These are phyloP conservation scores for Standfussiana lucernea DNA, from an alignment of 2,888 invertebrate genomes.

Conservation along the genomic window DNA sequence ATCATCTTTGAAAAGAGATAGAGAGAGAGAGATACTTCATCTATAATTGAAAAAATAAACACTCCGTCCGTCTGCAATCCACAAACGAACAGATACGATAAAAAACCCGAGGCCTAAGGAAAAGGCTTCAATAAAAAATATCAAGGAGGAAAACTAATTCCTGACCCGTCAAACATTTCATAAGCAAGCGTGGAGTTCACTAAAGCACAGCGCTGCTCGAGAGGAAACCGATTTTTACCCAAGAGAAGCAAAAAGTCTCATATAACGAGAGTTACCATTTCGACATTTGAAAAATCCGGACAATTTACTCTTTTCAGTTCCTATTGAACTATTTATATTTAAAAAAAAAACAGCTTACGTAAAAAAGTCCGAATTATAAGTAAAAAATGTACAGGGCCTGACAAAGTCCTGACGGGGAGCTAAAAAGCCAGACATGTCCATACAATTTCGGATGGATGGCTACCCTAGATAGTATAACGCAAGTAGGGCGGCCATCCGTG, in stretches of 20 bases:
- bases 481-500: conserved; percentile 60
- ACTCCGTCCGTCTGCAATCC: conserved; percentile 14
- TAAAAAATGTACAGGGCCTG: background rate
- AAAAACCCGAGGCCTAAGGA: conserved; percentile 48
- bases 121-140: conserved; percentile 69
- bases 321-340: background rate
- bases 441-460: background rate
- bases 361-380: background rate
- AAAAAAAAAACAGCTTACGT: background rate
- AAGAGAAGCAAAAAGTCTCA: conserved; percentile 75
- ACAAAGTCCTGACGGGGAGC: background rate
- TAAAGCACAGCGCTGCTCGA: conserved; percentile 69
- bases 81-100: conserved; percentile 46
- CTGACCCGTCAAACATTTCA: conserved; percentile 87
- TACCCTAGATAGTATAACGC: conserved; percentile 44
- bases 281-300: background rate
- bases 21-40: background rate
- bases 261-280: conserved; percentile 2
- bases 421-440: background rate
- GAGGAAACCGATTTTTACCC: conserved; percentile 81
- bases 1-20: background rate
- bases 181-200: conserved; percentile 79
- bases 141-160: conserved; percentile 81
- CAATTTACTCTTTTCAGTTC: background rate
- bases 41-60: conserved; percentile 7